A percentile compares a stretch with the other conserved stretches of the same genome.
Conservation (phyloP, 2,113 vertebrate species). For the Cardinalis cardinalis region DNA sequence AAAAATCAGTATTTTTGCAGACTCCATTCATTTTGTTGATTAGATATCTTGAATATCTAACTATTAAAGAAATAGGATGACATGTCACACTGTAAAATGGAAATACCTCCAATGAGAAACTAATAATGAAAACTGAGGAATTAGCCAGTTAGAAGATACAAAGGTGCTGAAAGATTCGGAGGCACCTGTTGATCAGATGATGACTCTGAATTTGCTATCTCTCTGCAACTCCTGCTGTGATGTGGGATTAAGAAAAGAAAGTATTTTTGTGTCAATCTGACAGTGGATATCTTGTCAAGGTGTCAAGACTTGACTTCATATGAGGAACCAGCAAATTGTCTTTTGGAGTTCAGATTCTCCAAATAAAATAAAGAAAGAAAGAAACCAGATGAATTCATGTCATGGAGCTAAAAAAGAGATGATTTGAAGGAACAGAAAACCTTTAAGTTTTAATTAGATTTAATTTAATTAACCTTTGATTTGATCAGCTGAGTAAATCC, state of each 20-base stretch:
- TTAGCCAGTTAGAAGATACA: neutral
- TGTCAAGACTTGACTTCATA: neutral
- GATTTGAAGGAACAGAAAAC: neutral
- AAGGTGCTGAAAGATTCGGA: neutral
- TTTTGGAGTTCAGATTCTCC: neutral
- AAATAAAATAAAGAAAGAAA: neutral
- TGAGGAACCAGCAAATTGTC: neutral
- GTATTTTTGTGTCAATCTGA: neutral
- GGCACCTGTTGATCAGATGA: accelerated
- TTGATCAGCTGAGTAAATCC: neutral
- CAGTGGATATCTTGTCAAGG: neutral
- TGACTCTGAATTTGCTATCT: neutral
- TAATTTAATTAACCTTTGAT: neutral
- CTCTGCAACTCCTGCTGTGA: neutral
- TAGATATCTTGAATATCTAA: neutral
- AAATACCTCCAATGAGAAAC: neutral
- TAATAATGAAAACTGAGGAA: neutral
- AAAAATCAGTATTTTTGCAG: neutral
- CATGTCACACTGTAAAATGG: neutral
- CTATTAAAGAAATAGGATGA: neutral
- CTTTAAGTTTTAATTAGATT: neutral
- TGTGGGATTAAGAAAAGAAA: neutral
- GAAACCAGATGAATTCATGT: accelerated
- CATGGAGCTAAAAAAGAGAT: neutral
- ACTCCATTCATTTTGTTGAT: neutral